A percentile compares a stretch with the other conserved stretches of the same genome.
phyloP scores from a whole-genome alignment of 2,113 vertebrate species.

The Tringa solitaria region DNA sequence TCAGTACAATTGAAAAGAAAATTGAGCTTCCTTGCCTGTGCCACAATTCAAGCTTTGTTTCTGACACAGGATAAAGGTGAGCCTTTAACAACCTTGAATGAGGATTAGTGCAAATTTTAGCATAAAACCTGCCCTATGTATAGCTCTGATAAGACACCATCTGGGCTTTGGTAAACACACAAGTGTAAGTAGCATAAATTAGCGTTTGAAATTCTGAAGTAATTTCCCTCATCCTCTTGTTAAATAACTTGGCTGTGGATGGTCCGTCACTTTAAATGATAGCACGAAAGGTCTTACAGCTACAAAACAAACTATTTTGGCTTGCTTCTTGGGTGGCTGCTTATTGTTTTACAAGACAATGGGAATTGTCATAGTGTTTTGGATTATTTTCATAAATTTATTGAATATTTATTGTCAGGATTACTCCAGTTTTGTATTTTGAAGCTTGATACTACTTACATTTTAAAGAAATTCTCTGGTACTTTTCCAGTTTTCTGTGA shows the following conservation, averaged over 20 bases:
- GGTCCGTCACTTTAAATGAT: conserved; percentile 6
- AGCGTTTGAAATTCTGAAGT: not conserved
- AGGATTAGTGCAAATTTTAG: not conserved
- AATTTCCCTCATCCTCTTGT: not conserved
- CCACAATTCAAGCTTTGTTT: not conserved
- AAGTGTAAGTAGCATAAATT: not conserved
- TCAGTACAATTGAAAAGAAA: not conserved
- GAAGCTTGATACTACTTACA: conserved; percentile 1
- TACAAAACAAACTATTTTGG: conserved; percentile 54
- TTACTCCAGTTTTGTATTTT: conserved; percentile 18
- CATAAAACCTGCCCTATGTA: not conserved
- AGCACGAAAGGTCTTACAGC: conserved; percentile 34
- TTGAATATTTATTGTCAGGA: conserved; percentile 43
- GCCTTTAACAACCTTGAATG: not conserved
- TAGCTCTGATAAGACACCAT: not conserved
- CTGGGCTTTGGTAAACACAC: not conserved
- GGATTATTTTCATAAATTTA: conserved; percentile 47
- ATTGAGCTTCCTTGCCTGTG: not conserved
- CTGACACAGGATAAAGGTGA: not conserved
- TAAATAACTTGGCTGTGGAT: not conserved
- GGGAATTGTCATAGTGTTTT: conserved; percentile 24
- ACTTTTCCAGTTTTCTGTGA: not conserved
- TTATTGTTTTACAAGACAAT: conserved; percentile 59
- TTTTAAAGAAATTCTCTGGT: conserved; percentile 24
- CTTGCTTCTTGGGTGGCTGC: conserved; percentile 45